phyloP scores from a whole-genome alignment of 2,888 invertebrate species.

The Drosophila fungiperda region DNA sequence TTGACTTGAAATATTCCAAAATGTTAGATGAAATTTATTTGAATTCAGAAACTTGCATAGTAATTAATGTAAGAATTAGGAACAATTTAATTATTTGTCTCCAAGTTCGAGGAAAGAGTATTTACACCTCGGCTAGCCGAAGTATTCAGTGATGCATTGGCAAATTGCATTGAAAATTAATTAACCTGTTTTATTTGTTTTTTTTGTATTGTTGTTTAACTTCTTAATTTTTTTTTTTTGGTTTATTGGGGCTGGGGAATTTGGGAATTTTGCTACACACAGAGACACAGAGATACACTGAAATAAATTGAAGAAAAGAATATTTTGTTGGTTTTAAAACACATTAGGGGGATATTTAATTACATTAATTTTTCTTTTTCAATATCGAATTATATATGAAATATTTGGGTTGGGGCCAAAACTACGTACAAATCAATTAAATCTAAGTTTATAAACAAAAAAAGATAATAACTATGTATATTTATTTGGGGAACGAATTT shows the following conservation, averaged over 20 bases:
- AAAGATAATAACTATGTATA: background rate
- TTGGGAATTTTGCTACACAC: constrained; percentile 70
- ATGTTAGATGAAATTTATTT: background rate
- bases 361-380: constrained; percentile 2
- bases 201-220: constrained; percentile 28
- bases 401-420: constrained; percentile 20
- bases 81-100: background rate
- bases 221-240: constrained; percentile 21
- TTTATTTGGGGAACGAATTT: background rate
- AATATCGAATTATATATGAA: constrained; percentile 6
- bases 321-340: constrained; percentile 60
- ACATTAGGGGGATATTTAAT: constrained; percentile 57
- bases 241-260: constrained; percentile 51
- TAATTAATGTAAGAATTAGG: background rate
- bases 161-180: background rate
- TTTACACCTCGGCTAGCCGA: constrained; percentile 43
- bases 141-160: background rate
- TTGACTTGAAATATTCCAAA: background rate
- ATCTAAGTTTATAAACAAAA: background rate
- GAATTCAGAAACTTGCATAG: background rate
- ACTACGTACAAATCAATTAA: constrained; percentile 10
- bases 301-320: constrained; percentile 77
- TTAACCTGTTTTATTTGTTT: constrained; percentile 21
- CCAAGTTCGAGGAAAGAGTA: constrained; percentile 12
- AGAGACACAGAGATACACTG: constrained; percentile 80